phyloP scores from a whole-genome alignment of 1,140 invertebrate species.

The Rhagoletis zephyria region DNA sequence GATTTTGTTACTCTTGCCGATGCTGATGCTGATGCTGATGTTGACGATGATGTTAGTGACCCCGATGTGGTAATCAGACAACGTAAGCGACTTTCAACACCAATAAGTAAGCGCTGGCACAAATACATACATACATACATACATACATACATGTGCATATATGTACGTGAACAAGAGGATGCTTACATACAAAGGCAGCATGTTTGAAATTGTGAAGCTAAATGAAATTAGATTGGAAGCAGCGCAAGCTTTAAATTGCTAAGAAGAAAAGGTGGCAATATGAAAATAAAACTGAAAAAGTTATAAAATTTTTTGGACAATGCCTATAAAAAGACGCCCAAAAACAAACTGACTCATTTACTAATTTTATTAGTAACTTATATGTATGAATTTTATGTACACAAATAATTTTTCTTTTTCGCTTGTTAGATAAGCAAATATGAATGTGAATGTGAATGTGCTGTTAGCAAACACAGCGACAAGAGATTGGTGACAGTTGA shows the following conservation, averaged over 20 bases:
- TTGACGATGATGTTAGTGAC: constrained; percentile 5
- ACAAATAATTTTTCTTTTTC: too few species aligned
- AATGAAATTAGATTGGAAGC: constrained; percentile 20
- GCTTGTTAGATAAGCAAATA: too few species aligned
- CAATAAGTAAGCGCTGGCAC: not conserved
- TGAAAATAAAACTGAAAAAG: not conserved
- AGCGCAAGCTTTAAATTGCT: not conserved
- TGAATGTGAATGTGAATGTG: too few species aligned
- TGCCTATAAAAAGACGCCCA: too few species aligned
- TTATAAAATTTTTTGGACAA: too few species aligned
- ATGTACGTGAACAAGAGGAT: not conserved
- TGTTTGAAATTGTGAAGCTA: not conserved
- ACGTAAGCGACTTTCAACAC: constrained; percentile 46
- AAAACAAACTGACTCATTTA: too few species aligned
- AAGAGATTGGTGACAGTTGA: too few species aligned
- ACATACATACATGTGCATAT: not conserved
- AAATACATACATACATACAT: not conserved
- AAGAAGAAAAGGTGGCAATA: not conserved
- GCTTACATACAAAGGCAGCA: not conserved
- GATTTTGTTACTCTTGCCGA: not conserved
- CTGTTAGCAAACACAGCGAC: too few species aligned
- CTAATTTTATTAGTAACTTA: too few species aligned
- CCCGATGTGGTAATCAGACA: constrained; percentile 35
- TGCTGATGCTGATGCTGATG: not conserved
- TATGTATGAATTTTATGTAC: too few species aligned